Evolutionary conservation across 2,113 vertebrate genomes (phyloP), one percentile per base, ranked within the genome.

Genomic region (Pardalotus punctatus): DNA sequence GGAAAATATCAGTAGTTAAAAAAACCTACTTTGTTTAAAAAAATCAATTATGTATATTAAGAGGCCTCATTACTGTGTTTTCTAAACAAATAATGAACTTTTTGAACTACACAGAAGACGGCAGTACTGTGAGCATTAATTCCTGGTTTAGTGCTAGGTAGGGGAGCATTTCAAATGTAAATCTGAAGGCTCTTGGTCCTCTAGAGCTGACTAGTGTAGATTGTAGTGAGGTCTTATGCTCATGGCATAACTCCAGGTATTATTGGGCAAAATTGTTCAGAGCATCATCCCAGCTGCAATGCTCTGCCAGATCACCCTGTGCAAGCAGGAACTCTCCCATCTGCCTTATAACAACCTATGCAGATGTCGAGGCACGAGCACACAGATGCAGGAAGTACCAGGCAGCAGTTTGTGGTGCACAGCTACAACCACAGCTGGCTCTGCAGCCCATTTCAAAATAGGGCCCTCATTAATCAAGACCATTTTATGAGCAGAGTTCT

Each of bases 221-320:
- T 1, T 27, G 27, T 9, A 84, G 56, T 5, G 27, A 83, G 27
- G 35, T 54, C 47, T 60, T 61, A 18, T 42, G 23, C 36, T 86
- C 4, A 1, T 40, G 47, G 47, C 45, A 11, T 71, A 57, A 61
- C 33, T 78, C 35, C 48, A n/a, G 65, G 25, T 35, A 45, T 45
- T 11, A 18, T 24, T 42, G 67, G 24, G 65, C 60, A 94, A 71
- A 87, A 79, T 9, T 40, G 43, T 77, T 83, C 3, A 4, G 42
- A 74, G 35, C 1, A 12, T 70, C 33, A 31, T 38, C 33, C 21
- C 0, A 0, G 21, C 42, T 66, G 60, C 72, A 58, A 12, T 1
- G 36, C 54, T 43, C 4, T 9, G 21, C 54, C 60, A 36, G 19
- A 48, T 45, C 60, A 21, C 20, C 25, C 65, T 27, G 20, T 50